phyloP scores from a whole-genome alignment of 2,797 vertebrate species.

The Gouania willdenowi region DNA sequence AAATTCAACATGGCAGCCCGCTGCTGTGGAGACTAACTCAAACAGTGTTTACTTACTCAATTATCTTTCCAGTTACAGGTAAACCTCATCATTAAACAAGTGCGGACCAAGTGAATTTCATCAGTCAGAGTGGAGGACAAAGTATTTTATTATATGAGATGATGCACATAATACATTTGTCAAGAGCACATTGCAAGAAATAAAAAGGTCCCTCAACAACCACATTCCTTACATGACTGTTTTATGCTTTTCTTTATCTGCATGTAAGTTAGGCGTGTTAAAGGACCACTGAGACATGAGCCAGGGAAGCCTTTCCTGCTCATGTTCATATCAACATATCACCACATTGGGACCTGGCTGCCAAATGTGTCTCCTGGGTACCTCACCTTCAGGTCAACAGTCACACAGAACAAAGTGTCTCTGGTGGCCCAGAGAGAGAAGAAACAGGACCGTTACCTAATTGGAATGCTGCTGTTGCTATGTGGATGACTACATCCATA shows the following conservation, averaged over 20 bases:
- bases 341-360: conserved; percentile 27
- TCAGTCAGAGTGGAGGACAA: too few relatives aligned
- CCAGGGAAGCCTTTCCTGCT: conserved; percentile 33
- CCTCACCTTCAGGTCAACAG: conserved; percentile 57
- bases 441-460: conserved; percentile 37
- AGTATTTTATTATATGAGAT: too few relatives aligned
- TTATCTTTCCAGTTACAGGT: too few relatives aligned
- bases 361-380: conserved; percentile 37
- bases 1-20: too few relatives aligned
- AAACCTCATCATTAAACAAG: too few relatives aligned
- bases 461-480: conserved; percentile 47
- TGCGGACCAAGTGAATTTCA: too few relatives aligned
- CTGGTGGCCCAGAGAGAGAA: conserved; percentile 4
- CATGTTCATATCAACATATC: conserved; percentile 26
- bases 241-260: conserved; percentile 5
- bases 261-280: conserved; percentile 2
- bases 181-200: background rate
- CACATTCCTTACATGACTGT: background rate
- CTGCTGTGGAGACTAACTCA: too few relatives aligned
- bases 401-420: conserved; percentile 43
- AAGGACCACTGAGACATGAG: conserved; percentile 23
- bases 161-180: too few relatives aligned
- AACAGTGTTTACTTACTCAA: too few relatives aligned
- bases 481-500: conserved; percentile 9
- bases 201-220: background rate